A percentile compares a stretch with the other conserved stretches of the same genome.
Evolutionary conservation across 2,797 vertebrate genomes (phyloP).

Genomic region (Masticophis lateralis): DNA sequence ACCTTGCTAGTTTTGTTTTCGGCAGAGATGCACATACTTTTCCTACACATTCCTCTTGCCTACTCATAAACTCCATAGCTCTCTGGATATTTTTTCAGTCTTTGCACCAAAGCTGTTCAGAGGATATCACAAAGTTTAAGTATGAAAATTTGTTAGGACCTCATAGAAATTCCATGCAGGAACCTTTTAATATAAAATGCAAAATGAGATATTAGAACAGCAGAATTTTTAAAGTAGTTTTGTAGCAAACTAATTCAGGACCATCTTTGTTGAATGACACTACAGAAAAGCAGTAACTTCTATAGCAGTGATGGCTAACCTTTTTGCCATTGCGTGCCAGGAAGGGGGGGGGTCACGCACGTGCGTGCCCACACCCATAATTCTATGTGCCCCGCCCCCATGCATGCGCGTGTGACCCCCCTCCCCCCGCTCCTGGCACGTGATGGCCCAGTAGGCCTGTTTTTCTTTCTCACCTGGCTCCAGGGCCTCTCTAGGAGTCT

Average conservation of each 20-base stretch:
- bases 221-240: not conserved
- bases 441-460: too few species aligned
- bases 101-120: not conserved
- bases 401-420: too few species aligned
- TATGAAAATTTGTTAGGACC: not conserved
- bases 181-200: not conserved
- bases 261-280: not conserved
- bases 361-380: too few species aligned
- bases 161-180: not conserved
- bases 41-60: not conserved
- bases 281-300: not conserved
- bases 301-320: too few species aligned
- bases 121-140: not conserved
- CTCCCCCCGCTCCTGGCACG: too few species aligned
- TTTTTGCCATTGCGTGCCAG: too few species aligned
- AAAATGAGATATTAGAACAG: not conserved
- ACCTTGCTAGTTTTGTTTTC: not conserved
- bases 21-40: not conserved
- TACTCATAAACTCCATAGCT: not conserved
- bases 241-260: not conserved
- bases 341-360: too few species aligned
- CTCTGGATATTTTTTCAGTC: not conserved
- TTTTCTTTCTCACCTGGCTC: too few species aligned
- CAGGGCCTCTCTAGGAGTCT: too few species aligned
- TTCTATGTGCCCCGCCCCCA: too few species aligned